Percentiles rank a stretch among this genome's conserved stretches.
Conservation (phyloP, 2,888 invertebrate species). For the Pristionchus fissidentatus region DNA sequence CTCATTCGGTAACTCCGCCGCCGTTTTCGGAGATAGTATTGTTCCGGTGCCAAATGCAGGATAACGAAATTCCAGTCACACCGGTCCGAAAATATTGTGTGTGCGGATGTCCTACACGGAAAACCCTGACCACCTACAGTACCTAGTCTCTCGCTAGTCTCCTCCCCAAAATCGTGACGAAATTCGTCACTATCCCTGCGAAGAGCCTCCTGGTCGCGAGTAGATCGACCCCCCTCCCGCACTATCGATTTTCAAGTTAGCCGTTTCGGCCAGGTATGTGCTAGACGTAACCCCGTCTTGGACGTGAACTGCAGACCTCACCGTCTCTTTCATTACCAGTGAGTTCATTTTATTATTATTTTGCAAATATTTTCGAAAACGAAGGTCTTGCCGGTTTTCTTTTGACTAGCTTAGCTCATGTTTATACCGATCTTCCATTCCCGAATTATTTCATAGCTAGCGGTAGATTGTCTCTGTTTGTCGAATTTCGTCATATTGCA, state of each 20-base stretch:
- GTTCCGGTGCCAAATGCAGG: background rate
- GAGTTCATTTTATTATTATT: constrained; percentile 5
- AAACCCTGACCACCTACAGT: background rate
- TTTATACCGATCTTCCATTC: too few species aligned
- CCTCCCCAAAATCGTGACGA: background rate
- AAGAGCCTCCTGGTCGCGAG: constrained; percentile 47
- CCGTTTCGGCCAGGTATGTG: constrained; percentile 47
- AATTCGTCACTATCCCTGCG: constrained; percentile 41
- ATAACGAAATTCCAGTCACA: background rate
- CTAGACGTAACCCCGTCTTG: background rate
- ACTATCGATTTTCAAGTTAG: constrained; percentile 9
- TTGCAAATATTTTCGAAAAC: background rate
- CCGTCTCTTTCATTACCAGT: constrained; percentile 40
- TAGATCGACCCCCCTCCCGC: constrained; percentile 30
- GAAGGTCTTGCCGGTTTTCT: background rate
- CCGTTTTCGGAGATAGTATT: too few species aligned
- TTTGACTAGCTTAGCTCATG: background rate
- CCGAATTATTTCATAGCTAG: too few species aligned
- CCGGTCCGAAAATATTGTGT: background rate
- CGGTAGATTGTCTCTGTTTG: background rate
- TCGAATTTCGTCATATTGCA: constrained; percentile 24
- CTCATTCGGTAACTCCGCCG: too few species aligned
- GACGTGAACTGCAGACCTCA: constrained; percentile 7
- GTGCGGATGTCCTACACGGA: background rate
- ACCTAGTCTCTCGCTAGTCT: background rate